Evolutionary conservation across 2,113 vertebrate species (phyloP).

Genomic region (Sitta europaea): DNA sequence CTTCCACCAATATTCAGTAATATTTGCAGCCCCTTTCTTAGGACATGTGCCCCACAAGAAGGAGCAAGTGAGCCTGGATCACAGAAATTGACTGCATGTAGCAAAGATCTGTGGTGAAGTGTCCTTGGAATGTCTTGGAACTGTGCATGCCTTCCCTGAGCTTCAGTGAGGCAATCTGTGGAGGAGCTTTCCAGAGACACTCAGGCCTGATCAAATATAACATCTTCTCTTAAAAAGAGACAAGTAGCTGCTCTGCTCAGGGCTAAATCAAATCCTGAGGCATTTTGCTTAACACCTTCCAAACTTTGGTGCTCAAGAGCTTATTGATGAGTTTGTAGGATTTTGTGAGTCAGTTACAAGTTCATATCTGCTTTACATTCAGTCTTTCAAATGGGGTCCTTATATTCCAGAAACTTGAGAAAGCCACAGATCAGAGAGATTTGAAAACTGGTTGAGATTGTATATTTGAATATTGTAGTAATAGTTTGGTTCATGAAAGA

Average conservation of each 20-base stretch:
- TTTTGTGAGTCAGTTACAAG: neutral
- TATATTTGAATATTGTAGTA: neutral
- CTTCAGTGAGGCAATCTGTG: neutral
- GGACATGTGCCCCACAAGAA: neutral
- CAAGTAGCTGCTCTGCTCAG: neutral
- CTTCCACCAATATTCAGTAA: neutral
- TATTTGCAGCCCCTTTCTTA: neutral
- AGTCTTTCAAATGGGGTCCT: neutral
- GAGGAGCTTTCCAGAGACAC: neutral
- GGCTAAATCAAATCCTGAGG: neutral
- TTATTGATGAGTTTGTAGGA: neutral
- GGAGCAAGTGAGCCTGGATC: neutral
- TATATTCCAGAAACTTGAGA: neutral
- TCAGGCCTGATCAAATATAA: neutral
- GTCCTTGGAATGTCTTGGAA: neutral
- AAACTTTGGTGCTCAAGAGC: neutral
- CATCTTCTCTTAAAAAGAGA: neutral
- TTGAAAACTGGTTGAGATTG: neutral
- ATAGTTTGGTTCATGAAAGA: neutral
- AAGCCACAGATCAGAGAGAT: neutral
- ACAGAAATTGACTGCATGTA: neutral
- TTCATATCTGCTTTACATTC: neutral
- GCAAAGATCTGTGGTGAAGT: neutral
- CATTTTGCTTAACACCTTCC: neutral
- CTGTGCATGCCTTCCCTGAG: accelerated